Conservation (phyloP, 2,113 vertebrate genomes). For the Grammomys dolichurus region DNA sequence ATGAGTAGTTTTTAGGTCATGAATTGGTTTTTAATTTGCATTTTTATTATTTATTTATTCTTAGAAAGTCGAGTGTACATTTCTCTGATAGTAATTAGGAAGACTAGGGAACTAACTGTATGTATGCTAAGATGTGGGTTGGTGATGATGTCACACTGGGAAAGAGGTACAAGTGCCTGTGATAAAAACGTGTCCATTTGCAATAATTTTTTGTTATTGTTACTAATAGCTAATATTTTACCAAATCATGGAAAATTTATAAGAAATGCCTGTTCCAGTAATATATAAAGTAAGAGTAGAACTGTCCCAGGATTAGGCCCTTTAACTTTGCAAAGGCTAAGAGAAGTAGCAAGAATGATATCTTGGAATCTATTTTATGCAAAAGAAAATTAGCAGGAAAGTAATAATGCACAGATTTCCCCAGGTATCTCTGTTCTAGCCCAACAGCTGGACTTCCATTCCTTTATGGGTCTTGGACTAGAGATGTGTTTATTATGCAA, state of each 20-base stretch:
- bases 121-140: neutral
- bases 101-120: neutral
- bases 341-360: constrained; percentile 39
- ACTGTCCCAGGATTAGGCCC: neutral
- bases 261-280: neutral
- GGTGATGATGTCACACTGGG: neutral
- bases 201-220: constrained; percentile 20
- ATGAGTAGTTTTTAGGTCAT: neutral
- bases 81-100: neutral
- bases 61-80: neutral
- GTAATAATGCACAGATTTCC: neutral
- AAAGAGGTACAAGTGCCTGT: neutral
- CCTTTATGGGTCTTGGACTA: constrained; percentile 11
- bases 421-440: neutral
- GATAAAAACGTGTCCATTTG: neutral
- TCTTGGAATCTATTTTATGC: constrained; percentile 7
- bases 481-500: constrained; percentile 50
- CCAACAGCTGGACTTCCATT: constrained; percentile 10
- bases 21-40: neutral
- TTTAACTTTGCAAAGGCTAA: constrained; percentile 15
- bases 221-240: constrained; percentile 27
- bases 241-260: neutral
- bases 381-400: constrained; percentile 28
- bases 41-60: neutral
- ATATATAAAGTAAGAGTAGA: neutral